phyloP scores from a whole-genome alignment of 2,113 vertebrate species.

The Hylia prasina region DNA sequence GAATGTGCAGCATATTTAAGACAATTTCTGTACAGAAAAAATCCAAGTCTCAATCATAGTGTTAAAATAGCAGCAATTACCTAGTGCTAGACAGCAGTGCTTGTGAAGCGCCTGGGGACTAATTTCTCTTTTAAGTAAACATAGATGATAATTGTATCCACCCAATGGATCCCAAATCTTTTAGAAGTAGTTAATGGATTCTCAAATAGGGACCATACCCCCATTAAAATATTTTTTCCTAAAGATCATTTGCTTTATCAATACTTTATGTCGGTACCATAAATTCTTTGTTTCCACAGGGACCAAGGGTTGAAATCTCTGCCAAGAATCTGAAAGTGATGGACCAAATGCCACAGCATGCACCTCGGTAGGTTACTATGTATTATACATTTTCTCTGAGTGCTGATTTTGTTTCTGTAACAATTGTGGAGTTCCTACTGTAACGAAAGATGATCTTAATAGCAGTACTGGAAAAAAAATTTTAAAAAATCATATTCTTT shows the following conservation, averaged over 20 bases:
- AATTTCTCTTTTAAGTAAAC: slow-evolving; percentile 30
- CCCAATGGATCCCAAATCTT: background rate
- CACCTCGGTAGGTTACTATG: slow-evolving; percentile 82
- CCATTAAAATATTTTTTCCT: background rate
- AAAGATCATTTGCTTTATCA: background rate
- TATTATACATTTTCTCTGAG: background rate
- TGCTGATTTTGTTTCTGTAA: background rate
- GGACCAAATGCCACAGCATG: slow-evolving; percentile 92
- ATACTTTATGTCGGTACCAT: background rate
- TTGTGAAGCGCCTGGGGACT: slow-evolving; percentile 2
- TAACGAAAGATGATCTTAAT: background rate
- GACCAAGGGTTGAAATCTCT: slow-evolving; percentile 94
- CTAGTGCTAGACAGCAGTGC: background rate
- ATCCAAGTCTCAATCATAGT: background rate
- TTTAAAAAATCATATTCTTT: background rate
- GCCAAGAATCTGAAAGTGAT: slow-evolving; percentile 96
- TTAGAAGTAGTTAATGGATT: slow-evolving; percentile 27
- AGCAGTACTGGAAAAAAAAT: background rate
- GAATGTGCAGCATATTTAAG: background rate
- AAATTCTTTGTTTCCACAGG: slow-evolving; percentile 71
- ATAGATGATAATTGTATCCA: slow-evolving; percentile 12
- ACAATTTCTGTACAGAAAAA: background rate
- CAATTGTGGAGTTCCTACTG: background rate
- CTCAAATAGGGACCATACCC: slow-evolving; percentile 2
- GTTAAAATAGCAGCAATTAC: background rate